These are phyloP conservation scores for Melanotaenia parkinsoni DNA, from an alignment of 2,797 vertebrate genomes.

Conservation along the genomic window DNA sequence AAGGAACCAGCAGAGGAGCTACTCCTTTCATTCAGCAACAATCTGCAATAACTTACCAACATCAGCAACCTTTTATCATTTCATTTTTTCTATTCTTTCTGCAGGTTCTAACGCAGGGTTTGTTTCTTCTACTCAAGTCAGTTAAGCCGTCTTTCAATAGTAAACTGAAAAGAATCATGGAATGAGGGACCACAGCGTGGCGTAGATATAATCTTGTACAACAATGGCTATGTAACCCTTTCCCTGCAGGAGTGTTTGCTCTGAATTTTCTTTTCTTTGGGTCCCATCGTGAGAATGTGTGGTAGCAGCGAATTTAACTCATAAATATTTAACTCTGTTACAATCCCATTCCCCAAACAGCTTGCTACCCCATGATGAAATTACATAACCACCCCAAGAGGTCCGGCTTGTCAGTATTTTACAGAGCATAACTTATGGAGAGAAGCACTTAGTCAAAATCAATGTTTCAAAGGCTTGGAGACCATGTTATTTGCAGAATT, in stretches of 20 bases:
- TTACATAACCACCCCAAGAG: constrained; percentile 61
- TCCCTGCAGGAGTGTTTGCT: neutral
- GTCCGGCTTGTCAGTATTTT: constrained; percentile 20
- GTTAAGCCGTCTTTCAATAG: neutral
- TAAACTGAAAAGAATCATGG: neutral
- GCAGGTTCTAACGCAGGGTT: too few species aligned
- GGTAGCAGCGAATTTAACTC: constrained; percentile 12
- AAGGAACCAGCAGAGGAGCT: neutral
- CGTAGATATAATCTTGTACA: neutral
- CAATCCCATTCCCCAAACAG: constrained; percentile 41
- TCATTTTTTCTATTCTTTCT: neutral
- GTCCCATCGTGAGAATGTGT: neutral
- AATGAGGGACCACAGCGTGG: neutral
- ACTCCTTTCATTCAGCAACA: neutral
- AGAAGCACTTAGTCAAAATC: constrained; percentile 14
- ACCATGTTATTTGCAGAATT: neutral
- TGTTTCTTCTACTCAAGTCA: neutral
- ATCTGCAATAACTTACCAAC: neutral
- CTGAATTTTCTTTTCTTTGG: neutral
- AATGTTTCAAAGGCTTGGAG: neutral
- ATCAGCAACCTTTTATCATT: neutral
- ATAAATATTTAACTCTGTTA: constrained; percentile 57
- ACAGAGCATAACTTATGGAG: constrained; percentile 50
- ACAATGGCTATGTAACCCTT: neutral
- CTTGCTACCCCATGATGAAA: constrained; percentile 35